Evolutionary conservation across 2,888 invertebrate genomes (phyloP), one percentile per base, ranked within the genome.

Genomic region (Harpalus rubripes): DNA sequence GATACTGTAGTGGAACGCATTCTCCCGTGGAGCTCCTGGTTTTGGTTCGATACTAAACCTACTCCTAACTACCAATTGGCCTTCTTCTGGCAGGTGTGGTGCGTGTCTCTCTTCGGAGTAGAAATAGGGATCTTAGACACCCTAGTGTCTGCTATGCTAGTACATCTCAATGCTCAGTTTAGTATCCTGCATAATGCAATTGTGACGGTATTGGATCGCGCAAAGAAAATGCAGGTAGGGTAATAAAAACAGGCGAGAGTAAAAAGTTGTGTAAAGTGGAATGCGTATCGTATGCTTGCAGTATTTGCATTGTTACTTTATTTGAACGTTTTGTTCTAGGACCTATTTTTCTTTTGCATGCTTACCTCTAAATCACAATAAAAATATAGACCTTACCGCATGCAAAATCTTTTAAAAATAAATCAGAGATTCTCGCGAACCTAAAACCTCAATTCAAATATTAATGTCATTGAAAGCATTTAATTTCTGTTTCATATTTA

Each of bases 121-220:
- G 52, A 65, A 16, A 78, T 84, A 16, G 84, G 84, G 8, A 52
- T 79, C 12, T 7, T 65, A 18, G 84, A 84, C 52, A 79, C 78
- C 7, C 63, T 84, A 12, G 16, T 84, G 12, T 78, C 84, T 0
- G 78, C 56, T 1, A 84, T 84, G 78, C n/a, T 84, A 44, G 65
- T 84, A 8, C 84, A 84, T 39, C 63, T 84, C 12, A 84, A 84
- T 52, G 84, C 84, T 1, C 84, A 84, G 32, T 84, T 84, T 56
- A 84, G 78, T 32, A 84, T 84, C 6, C 22, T 84, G 32, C 39
- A 84, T 56, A 84, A 78, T 26, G 78, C 78, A 2, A 52, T 84
- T 10, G 52, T 63, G n/a, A 78, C 84, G 7, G 76, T 84, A 0
- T 18, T 41, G 32, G 78, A 84, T 52, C 76, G 84, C 2, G 84